These are phyloP conservation scores for Temnothorax curvispinosus DNA, from an alignment of 1,140 invertebrate species.

Conservation along the genomic window DNA sequence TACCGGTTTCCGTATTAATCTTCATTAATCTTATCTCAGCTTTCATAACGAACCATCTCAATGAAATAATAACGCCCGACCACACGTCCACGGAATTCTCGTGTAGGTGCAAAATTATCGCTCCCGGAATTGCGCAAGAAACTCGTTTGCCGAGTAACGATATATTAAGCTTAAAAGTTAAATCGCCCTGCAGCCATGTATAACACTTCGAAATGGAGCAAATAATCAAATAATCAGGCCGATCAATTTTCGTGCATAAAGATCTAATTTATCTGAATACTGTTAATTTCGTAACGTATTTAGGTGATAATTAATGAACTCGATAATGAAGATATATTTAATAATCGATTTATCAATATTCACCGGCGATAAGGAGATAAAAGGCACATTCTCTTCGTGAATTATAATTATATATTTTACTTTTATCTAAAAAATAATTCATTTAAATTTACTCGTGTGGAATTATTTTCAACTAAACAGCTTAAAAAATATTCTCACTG, in stretches of 20 bases:
- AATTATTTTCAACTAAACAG: background rate
- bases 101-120: slow-evolving; percentile 37
- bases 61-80: slow-evolving; percentile 20
- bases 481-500: background rate
- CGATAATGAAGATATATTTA: background rate
- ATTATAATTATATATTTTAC: background rate
- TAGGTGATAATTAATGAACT: background rate
- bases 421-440: background rate
- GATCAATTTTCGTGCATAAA: background rate
- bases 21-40: background rate
- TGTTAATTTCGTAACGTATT: background rate
- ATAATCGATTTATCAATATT: background rate
- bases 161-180: slow-evolving; percentile 49
- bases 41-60: slow-evolving; percentile 20
- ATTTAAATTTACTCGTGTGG: background rate
- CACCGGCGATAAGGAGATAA: background rate
- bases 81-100: background rate
- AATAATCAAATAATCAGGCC: slow-evolving; percentile 17
- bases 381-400: background rate
- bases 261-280: background rate
- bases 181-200: slow-evolving; percentile 15
- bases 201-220: background rate
- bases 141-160: slow-evolving; percentile 22
- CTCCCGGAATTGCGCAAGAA: slow-evolving; percentile 38
- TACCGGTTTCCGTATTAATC: background rate